Evolutionary conservation across 2,888 invertebrate species (phyloP).

Genomic region (Campoplex nolae): DNA sequence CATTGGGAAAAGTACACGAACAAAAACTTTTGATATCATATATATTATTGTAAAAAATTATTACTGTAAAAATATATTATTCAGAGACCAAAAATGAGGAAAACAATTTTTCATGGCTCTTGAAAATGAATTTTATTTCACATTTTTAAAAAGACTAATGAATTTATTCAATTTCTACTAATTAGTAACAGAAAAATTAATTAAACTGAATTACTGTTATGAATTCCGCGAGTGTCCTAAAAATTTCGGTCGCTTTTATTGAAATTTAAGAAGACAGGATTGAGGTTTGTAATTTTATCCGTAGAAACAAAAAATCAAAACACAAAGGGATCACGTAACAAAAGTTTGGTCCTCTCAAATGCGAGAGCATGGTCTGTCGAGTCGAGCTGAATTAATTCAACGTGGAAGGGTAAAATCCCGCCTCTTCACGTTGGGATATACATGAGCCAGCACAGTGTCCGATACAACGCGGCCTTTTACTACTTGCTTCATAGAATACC

Average conservation of each 20-base stretch:
- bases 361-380: not conserved
- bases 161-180: not conserved
- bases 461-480: constrained; percentile 31
- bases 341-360: not conserved
- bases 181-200: not conserved
- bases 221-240: not conserved
- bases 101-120: not conserved
- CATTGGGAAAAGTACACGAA: not conserved
- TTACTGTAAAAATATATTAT: not conserved
- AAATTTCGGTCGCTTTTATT: not conserved
- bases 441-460: constrained; percentile 12
- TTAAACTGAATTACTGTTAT: too few relatives aligned
- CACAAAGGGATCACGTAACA: not conserved
- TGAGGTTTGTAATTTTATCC: not conserved
- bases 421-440: not conserved
- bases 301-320: not conserved
- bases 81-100: not conserved
- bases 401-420: not conserved
- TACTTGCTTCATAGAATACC: constrained; percentile 29
- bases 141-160: not conserved
- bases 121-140: not conserved
- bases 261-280: not conserved
- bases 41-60: not conserved
- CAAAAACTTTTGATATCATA: not conserved
- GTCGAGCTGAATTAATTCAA: constrained; percentile 43